Base-by-base conservation (phyloP, 2,797 vertebrate genomes). In the Gephyroberyx darwinii region DNA sequence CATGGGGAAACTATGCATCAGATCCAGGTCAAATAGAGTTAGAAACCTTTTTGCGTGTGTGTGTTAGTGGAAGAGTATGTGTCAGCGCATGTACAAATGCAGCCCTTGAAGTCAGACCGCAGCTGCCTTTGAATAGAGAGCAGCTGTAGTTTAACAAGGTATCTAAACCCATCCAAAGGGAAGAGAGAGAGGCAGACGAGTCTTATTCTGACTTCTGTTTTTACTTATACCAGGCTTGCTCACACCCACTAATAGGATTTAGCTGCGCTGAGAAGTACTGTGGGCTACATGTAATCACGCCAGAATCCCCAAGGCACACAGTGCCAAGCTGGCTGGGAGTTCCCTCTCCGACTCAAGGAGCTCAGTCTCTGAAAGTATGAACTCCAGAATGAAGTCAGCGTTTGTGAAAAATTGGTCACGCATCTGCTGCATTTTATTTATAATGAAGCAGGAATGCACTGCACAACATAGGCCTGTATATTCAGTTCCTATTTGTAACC, bases 321-420 rank as follows among this genome's bases (percentile, higher is more conserved):
- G 67, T 7, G 78, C 88, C 79, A 83, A 81, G 75, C 81, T 84
- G 82, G 71, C 64, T 68, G 62, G 79, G 85, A 82, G 65, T 83
- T 86, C 71, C 76, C 82, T 78, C 45, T 66, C 63, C 2, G 3
- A 59, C 51, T 77, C 39, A 17, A 61, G 48, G 61, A 79, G 68
- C 75, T 69, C 33, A 48, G 52, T 57, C n/a, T 78, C 43, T 48
- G 59, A 80, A 74, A 63, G 5, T 41, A 65, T 75, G 61, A 59
- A 71, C 51, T 50, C 59, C 22, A 12, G 68, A 57, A 81, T 81
- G 62, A 82, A 84, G 71, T 86, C 80, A 65, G 71, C n/a, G 1
- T 81, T 79, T 74, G 71, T 59, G 43, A 54, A 85, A 26, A 26
- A 75, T 80, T 59, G 52, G 53, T 76, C 77, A 81, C 26, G 41